Evolutionary conservation across 2,888 invertebrate species (phyloP), one percentile per base, ranked within the genome.

Genomic region (Drosophila meridiana): DNA sequence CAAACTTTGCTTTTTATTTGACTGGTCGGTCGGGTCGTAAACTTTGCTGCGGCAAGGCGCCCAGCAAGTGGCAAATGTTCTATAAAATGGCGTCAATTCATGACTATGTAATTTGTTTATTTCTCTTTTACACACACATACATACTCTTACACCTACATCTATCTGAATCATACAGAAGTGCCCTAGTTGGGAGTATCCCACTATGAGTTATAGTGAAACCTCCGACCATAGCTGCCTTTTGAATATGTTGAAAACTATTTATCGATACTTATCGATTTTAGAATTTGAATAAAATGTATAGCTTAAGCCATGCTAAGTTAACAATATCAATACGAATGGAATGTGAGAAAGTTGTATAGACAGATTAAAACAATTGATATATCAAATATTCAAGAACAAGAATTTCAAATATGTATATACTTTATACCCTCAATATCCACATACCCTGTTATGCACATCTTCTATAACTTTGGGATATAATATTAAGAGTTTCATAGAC

Each of bases 1-100:
- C 63, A 78, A 78, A 78, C 66, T 78, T 77, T 74, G 63, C 74
- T 61, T 70, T 77, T 77, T 78, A 78, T 78, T 74, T 63, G 74
- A 70, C 63, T 66, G 74, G 48, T 66, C 50, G 43, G 50, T 66
- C 53, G 47, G 30, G 55, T 70, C 66, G 63, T 63, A 77, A 52
- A 78, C 63, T 69, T 61, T 53, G 60, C 42, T 58, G 58, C 50
- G 40, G 59, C 59, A 60, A 36, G 36, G 34, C 36, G 11, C n/a
- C 38, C 38, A 55, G 61, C 42, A 62, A 32, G 30, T 60, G 48
- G 48, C 20, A 50, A 60, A 50, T 60, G 60, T 50, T 38, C 47
- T 59, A 59, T 48, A 50, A 48, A 48, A 60, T 40, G 48, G 14
- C 60, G 32, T 60, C 40, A 34, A 50, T 60, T 50, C 50, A 60